Conservation (phyloP, 2,888 invertebrate genomes). For the Lepidocyrtinus sp. region DNA sequence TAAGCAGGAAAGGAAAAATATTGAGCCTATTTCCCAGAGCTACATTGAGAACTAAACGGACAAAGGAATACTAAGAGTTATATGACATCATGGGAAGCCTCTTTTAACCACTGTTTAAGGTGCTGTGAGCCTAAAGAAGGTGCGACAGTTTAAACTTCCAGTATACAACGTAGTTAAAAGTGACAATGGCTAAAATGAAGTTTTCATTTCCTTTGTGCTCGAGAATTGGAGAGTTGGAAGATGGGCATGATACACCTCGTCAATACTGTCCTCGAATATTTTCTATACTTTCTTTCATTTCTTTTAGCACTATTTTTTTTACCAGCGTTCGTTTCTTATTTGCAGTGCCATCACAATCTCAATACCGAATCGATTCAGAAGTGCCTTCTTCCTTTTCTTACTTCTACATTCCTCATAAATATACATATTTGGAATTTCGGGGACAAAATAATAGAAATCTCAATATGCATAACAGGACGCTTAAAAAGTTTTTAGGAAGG, state of each 20-base stretch:
- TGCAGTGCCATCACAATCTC: too few species aligned
- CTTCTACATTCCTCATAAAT: not conserved
- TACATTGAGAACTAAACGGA: not conserved
- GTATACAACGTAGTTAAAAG: too few species aligned
- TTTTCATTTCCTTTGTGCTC: too few species aligned
- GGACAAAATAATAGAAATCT: not conserved
- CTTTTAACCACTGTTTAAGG: not conserved
- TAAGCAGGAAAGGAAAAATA: not conserved
- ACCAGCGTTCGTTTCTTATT: too few species aligned
- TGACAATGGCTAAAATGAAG: too few species aligned
- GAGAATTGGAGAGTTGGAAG: too few species aligned
- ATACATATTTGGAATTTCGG: not conserved
- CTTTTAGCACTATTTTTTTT: too few species aligned
- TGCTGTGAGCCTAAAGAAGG: too few species aligned
- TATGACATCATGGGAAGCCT: not conserved
- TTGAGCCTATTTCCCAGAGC: not conserved
- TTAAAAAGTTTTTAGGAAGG: not conserved
- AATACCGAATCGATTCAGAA: not conserved
- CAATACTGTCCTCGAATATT: too few species aligned
- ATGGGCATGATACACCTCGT: too few species aligned
- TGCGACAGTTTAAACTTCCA: not conserved
- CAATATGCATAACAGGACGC: not conserved
- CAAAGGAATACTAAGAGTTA: not conserved
- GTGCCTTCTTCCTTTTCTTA: not conserved
- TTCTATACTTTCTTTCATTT: too few species aligned